Percentiles rank a stretch among this genome's conserved stretches.
These are phyloP conservation scores for Pachycephala philippinensis DNA, from an alignment of 2,113 vertebrate species.

Conservation along the genomic window DNA sequence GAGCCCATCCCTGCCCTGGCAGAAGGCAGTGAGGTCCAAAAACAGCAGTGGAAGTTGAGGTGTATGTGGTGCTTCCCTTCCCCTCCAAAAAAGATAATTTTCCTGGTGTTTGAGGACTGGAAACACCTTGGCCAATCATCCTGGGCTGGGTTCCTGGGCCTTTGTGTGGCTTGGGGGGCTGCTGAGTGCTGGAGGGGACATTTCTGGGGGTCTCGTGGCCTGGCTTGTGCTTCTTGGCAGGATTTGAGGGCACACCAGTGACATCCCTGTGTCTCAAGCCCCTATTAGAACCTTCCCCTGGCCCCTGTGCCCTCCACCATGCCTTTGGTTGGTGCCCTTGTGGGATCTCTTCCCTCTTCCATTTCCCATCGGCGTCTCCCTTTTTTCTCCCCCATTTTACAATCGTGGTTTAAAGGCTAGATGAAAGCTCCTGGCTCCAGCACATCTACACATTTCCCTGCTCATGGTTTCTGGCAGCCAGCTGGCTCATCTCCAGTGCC, in stretches of 20 bases:
- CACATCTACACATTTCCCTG: not conserved
- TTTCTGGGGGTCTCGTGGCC: not conserved
- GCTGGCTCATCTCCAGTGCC: not conserved
- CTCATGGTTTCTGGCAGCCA: not conserved
- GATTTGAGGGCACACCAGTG: not conserved
- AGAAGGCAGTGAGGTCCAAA: not conserved
- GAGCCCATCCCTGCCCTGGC: not conserved
- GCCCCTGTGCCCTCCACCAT: not conserved
- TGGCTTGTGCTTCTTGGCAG: not conserved
- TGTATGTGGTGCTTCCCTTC: not conserved
- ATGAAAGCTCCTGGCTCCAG: not conserved
- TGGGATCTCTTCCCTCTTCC: not conserved
- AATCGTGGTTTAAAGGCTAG: not conserved
- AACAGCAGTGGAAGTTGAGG: not conserved
- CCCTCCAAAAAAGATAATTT: not conserved
- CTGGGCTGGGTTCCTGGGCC: not conserved
- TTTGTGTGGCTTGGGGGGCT: rapidly evolving
- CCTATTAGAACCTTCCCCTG: not conserved
- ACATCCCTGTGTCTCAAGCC: not conserved
- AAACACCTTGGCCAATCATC: not conserved
- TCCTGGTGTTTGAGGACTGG: not conserved
- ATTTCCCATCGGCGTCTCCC: not conserved
- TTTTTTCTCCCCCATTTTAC: not conserved
- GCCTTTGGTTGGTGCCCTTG: not conserved
- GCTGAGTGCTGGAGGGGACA: not conserved